A percentile compares a stretch with the other conserved stretches of the same genome.
phyloP scores from a whole-genome alignment of 2,888 invertebrate species.

The Dasypolia templi region DNA sequence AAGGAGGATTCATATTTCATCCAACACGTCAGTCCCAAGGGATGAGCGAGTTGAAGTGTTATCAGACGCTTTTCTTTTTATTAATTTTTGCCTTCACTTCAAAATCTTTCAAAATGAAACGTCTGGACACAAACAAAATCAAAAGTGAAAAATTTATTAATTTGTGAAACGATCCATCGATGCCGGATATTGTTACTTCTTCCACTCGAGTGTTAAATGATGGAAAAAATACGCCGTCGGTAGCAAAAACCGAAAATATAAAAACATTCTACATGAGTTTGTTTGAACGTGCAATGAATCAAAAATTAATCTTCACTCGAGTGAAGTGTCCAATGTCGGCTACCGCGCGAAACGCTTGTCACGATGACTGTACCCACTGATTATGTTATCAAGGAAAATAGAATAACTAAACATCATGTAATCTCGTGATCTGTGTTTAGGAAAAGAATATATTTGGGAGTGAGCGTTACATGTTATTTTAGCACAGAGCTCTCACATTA shows the following conservation, averaged over 20 bases:
- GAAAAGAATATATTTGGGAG: slow-evolving; percentile 31
- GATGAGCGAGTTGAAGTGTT: slow-evolving; percentile 60
- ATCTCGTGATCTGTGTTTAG: slow-evolving; percentile 34
- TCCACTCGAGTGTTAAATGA: background rate
- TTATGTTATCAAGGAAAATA: slow-evolving; percentile 47
- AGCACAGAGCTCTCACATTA: slow-evolving; percentile 22
- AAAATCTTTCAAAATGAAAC: background rate
- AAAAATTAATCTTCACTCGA: background rate
- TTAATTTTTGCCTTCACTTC: background rate
- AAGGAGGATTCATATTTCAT: slow-evolving; percentile 79
- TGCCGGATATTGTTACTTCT: no score
- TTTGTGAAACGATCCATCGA: background rate
- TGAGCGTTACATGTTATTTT: slow-evolving; percentile 32
- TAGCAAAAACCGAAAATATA: no score
- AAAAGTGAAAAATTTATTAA: background rate
- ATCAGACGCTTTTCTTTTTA: background rate
- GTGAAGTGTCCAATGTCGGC: no score
- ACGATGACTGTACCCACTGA: slow-evolving; percentile 48
- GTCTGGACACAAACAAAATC: background rate
- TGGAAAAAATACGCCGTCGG: no score
- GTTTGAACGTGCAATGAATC: background rate
- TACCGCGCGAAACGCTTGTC: slow-evolving; percentile 42
- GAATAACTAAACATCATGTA: slow-evolving; percentile 47
- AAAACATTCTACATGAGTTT: no score
- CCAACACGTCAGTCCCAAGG: slow-evolving; percentile 65